These are phyloP conservation scores for Noctuana brunneofusca DNA, from an alignment of 2,888 invertebrate species.

Conservation along the genomic window DNA sequence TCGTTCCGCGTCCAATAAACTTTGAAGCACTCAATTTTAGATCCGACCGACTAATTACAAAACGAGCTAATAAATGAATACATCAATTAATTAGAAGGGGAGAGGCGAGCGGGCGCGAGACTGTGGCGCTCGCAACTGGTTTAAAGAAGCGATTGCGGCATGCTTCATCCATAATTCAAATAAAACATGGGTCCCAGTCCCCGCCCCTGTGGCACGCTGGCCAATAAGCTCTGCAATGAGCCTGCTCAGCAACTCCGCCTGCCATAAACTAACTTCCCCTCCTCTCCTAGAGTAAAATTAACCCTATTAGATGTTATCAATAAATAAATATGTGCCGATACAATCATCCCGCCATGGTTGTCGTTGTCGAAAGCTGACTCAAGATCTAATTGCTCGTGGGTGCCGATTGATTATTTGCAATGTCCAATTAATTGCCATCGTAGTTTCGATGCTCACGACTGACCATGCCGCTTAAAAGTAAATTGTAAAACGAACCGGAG, in stretches of 20 bases:
- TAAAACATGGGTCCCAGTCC: slow-evolving; percentile 79
- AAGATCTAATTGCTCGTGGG: slow-evolving; percentile 60
- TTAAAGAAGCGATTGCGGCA: slow-evolving; percentile 67
- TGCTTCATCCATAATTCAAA: slow-evolving; percentile 82
- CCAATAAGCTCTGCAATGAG: slow-evolving; percentile 72
- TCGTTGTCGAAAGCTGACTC: slow-evolving; percentile 53
- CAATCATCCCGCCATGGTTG: slow-evolving; percentile 57
- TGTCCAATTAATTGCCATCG: slow-evolving; percentile 72
- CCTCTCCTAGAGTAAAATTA: slow-evolving; percentile 71
- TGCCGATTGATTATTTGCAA: slow-evolving; percentile 71
- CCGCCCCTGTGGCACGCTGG: slow-evolving; percentile 77
- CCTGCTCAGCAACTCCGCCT: slow-evolving; percentile 73
- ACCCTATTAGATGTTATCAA: slow-evolving; percentile 68
- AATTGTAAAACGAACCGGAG: slow-evolving; percentile 15
- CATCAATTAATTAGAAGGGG: slow-evolving; percentile 80
- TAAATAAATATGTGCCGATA: slow-evolving; percentile 73
- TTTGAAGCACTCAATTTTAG: slow-evolving; percentile 70
- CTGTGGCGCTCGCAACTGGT: slow-evolving; percentile 78
- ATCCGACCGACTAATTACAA: slow-evolving; percentile 72
- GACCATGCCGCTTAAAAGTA: slow-evolving; percentile 14
- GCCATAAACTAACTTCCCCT: slow-evolving; percentile 70
- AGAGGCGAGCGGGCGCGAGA: slow-evolving; percentile 77
- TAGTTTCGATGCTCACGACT: slow-evolving; percentile 57
- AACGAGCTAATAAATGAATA: slow-evolving; percentile 79
- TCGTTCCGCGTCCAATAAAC: slow-evolving; percentile 57